These are phyloP conservation scores for Palaemon carinicauda DNA, from an alignment of 1,140 invertebrate species.

Conservation along the genomic window DNA sequence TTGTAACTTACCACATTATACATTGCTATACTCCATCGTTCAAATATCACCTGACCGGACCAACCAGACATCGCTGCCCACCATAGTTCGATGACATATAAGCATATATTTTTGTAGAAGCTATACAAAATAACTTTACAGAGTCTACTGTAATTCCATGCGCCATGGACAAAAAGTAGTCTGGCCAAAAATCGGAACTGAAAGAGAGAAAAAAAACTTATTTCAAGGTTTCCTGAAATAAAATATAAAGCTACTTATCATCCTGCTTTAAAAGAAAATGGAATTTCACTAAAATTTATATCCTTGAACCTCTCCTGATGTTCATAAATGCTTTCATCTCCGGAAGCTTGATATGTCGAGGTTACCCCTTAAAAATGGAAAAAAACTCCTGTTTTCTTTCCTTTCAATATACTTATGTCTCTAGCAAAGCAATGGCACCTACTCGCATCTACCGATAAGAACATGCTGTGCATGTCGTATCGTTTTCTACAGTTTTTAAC, in stretches of 20 bases:
- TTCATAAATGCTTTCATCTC: too few species aligned
- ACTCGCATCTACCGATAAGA: too few species aligned
- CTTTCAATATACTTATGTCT: too few species aligned
- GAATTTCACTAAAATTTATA: too few species aligned
- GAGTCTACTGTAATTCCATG: constrained; percentile 97
- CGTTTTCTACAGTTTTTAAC: too few species aligned
- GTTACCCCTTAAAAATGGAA: too few species aligned
- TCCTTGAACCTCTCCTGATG: too few species aligned
- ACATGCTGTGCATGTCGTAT: too few species aligned
- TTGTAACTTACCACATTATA: constrained; percentile 60
- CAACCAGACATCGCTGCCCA: constrained; percentile 98
- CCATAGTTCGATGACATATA: constrained; percentile 99
- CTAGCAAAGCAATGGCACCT: too few species aligned
- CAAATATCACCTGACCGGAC: constrained; percentile 98
- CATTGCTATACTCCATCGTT: constrained; percentile 89
- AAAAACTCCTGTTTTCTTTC: too few species aligned
- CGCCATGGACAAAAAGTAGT: constrained; percentile 95
- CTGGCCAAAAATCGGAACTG: constrained; percentile 86
- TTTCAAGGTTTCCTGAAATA: constrained; percentile 61
- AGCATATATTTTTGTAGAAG: constrained; percentile 99
- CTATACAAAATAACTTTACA: constrained; percentile 98
- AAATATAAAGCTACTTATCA: constrained; percentile 60
- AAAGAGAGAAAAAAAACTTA: neutral
- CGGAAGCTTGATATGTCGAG: too few species aligned
- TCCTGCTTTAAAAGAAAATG: neutral